phyloP scores from a whole-genome alignment of 2,797 vertebrate genomes.

The Ptychadena robeensis region DNA sequence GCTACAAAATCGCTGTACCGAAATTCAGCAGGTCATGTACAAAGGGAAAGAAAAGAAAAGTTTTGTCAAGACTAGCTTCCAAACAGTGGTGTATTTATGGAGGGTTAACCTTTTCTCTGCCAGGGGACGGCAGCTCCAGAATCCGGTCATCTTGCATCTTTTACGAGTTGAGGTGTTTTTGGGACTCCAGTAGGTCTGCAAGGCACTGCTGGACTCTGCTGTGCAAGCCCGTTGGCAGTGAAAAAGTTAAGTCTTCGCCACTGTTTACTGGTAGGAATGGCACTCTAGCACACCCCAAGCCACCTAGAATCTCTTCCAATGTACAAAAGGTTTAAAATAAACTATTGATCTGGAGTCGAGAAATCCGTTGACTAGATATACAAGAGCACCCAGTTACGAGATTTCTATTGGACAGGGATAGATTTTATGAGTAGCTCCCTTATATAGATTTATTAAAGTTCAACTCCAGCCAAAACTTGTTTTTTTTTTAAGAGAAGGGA shows the following conservation, averaged over 20 bases:
- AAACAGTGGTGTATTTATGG: slow-evolving; percentile 98
- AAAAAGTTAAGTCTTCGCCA: slow-evolving; percentile 83
- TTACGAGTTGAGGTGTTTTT: background rate
- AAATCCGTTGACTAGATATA: slow-evolving; percentile 92
- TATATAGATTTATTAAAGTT: slow-evolving; percentile 65
- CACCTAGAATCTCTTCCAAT: slow-evolving; percentile 79
- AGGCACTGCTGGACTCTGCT: background rate
- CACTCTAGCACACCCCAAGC: slow-evolving; percentile 96
- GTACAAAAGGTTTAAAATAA: slow-evolving; percentile 70
- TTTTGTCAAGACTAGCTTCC: slow-evolving; percentile 99
- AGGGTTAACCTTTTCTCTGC: slow-evolving; percentile 69
- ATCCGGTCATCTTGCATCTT: background rate
- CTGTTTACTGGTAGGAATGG: slow-evolving; percentile 94
- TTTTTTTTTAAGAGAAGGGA: background rate
- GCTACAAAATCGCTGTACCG: slow-evolving; percentile 99
- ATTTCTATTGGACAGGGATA: slow-evolving; percentile 69
- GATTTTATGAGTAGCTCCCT: slow-evolving; percentile 76
- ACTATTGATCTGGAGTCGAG: slow-evolving; percentile 87
- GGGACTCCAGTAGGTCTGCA: background rate
- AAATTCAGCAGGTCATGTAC: slow-evolving; percentile 99
- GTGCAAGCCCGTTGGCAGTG: slow-evolving; percentile 68
- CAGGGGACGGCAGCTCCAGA: slow-evolving; percentile 41
- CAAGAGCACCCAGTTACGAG: slow-evolving; percentile 82
- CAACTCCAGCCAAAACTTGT: background rate
- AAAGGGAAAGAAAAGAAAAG: slow-evolving; percentile 88